Conservation (phyloP, 92 coral and sea anemone genomes). For the Umimayanthus kanabou region DNA sequence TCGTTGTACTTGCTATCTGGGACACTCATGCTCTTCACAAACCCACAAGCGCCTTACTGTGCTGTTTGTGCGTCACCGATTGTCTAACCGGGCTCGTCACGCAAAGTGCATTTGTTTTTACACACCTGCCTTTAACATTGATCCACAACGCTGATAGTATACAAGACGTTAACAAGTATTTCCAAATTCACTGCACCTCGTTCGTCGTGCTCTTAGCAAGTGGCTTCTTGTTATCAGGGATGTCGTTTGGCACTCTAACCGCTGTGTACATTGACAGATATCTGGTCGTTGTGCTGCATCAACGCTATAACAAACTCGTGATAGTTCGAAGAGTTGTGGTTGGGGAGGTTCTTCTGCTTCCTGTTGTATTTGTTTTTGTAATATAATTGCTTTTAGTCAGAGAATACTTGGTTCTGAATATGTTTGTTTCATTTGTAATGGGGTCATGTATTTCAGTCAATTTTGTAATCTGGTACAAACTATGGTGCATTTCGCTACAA, state of each 20-base stretch:
- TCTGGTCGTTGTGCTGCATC: too few species aligned
- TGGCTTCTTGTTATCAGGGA: background rate
- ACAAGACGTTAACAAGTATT: background rate
- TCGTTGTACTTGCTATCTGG: background rate
- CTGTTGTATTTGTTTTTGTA: too few species aligned
- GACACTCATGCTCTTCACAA: background rate
- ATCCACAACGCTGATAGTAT: background rate
- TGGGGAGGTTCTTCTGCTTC: background rate
- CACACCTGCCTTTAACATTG: background rate
- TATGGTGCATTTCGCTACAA: background rate
- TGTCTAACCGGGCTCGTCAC: background rate
- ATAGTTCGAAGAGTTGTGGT: background rate
- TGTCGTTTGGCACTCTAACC: background rate
- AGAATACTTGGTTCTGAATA: too few species aligned
- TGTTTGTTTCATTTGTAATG: too few species aligned
- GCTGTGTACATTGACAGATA: background rate
- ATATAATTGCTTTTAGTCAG: too few species aligned
- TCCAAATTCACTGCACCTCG: background rate
- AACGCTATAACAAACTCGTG: background rate
- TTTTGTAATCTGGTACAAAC: constrained; percentile 7
- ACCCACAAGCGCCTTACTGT: background rate
- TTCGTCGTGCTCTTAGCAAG: background rate
- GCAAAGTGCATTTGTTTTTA: background rate
- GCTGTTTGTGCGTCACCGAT: background rate
- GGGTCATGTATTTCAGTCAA: background rate